Evolutionary conservation across 2,888 invertebrate genomes (phyloP).

Genomic region (Rhingia rostrata): DNA sequence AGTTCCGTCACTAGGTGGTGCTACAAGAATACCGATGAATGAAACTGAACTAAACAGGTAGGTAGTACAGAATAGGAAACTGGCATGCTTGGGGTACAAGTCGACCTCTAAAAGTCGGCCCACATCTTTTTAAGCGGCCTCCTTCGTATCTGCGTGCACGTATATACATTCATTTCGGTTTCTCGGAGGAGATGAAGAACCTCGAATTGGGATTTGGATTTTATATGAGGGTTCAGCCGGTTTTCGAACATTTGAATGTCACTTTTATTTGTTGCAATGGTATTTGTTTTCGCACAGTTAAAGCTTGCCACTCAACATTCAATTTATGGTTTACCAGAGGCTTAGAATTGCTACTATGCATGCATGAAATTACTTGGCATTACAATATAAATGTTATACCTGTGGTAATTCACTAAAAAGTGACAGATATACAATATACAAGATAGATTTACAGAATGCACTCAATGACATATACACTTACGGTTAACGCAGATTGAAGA

Average conservation of each 20-base stretch:
- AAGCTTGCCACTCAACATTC: neutral
- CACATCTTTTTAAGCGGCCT: constrained; percentile 55
- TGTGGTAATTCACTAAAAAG: no score
- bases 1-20: constrained; percentile 66
- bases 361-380: no score
- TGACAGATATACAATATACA: no score
- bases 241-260: constrained; percentile 53
- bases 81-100: constrained; percentile 42
- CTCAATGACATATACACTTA: no score
- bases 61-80: constrained; percentile 50
- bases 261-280: constrained; percentile 47
- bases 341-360: no score
- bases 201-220: constrained; percentile 27
- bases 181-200: constrained; percentile 46
- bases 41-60: constrained; percentile 28
- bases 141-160: constrained; percentile 50
- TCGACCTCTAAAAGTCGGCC: constrained; percentile 71
- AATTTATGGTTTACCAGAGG: neutral
- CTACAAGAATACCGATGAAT: constrained; percentile 53
- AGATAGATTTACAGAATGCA: no score
- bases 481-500: no score
- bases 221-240: constrained; percentile 6
- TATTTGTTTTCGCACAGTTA: constrained; percentile 46
- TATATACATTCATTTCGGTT: constrained; percentile 15
- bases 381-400: no score